Base-by-base conservation (phyloP, 2,113 vertebrate genomes). In the Pelecanus crispus region DNA sequence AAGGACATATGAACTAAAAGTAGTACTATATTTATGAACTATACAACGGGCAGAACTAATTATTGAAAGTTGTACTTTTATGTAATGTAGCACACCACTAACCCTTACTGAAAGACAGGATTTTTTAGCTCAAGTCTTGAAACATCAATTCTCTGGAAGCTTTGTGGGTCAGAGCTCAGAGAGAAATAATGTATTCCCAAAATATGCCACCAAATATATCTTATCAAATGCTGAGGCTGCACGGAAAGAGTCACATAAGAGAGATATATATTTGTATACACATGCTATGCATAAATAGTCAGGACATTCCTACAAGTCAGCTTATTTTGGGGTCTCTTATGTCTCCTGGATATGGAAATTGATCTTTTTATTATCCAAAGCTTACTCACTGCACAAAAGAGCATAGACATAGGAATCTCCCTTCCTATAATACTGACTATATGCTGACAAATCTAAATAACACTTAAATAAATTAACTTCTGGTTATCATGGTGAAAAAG, bases 231-330 rank as follows among this genome's bases (percentile, higher is more conserved):
- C 6, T 26, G 32, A 63, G 16, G 12, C 38, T 71, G 36, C 49
- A 83, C 42, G 14, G 31, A 47, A 49, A 38, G 49, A 47, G 13
- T 22, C 42, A 31, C 24, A 9, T 44, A 65, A 70, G 13, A 81
- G 7, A 53, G 3, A 19, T 22, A 15, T 14, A 5, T 53, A 42
- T 29, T 21, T 59, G 15, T 34, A 6, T 8, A 19, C 24, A 31
- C 4, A 13, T 2, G 2, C 13, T 38, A 4, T 20, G 3, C 0
- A 1, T 10, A 56, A 56, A 29, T 34, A 63, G 11, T n/a, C 12
- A 66, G 28, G 14, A 42, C 8, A 38, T 58, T 83, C 12, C 19
- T 59, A 17, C 4, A 7, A 31, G 8, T 31, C 45, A 58, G 3
- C 36, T 68, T 86, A 6, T 45, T 66, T 81, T 45, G n/a, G 17